Evolutionary conservation across 2,888 invertebrate species (phyloP).

Genomic region (Exocentrus adspersus): DNA sequence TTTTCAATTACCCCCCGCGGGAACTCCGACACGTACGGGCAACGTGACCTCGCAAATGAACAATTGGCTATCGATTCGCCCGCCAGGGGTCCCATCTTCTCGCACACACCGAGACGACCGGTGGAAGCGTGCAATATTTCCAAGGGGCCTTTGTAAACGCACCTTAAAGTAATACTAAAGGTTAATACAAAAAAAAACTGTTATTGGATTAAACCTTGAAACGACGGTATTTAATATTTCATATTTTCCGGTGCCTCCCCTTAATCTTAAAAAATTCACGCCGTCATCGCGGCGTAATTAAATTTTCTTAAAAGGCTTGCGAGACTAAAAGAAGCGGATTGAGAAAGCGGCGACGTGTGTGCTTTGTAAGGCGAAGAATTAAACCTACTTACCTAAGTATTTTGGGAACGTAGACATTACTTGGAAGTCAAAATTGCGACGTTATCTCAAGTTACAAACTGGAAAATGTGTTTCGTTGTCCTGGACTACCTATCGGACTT

Average conservation of each 20-base stretch:
- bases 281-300: slow-evolving; percentile 29
- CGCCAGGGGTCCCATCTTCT: no score
- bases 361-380: slow-evolving; percentile 1
- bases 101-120: neutral
- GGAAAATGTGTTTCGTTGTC: no score
- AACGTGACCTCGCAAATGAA: slow-evolving; percentile 18
- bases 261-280: slow-evolving; percentile 15
- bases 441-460: no score
- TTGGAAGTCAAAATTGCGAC: no score
- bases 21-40: slow-evolving; percentile 2
- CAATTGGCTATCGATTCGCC: slow-evolving; percentile 9
- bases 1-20: slow-evolving; percentile 15
- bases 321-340: neutral
- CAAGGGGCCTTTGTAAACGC: no score
- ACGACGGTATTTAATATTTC: neutral
- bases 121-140: no score
- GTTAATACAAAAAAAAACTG: slow-evolving; percentile 7
- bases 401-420: no score
- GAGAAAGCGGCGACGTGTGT: no score
- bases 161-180: no score
- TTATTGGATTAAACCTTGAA: slow-evolving; percentile 23
- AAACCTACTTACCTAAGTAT: no score
- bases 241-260: slow-evolving; percentile 7
- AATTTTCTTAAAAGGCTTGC: slow-evolving; percentile 25
- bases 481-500: no score